Evolutionary conservation across 2,797 vertebrate genomes (phyloP).

Genomic region (Gallirallus australis): DNA sequence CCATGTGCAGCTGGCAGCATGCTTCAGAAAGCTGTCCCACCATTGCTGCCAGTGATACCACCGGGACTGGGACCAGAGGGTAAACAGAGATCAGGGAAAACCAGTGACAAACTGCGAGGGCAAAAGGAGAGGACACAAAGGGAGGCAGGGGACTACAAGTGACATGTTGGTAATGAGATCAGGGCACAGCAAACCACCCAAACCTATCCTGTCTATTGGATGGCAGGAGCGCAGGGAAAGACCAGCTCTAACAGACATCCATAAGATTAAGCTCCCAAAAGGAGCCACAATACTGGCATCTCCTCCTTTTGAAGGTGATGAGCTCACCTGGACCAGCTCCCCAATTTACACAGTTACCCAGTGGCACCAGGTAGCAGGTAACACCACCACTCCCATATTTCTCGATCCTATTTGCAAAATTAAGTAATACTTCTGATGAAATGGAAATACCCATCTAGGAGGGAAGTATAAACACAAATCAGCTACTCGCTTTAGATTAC

Average conservation of each 20-base stretch:
- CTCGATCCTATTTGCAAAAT: not conserved
- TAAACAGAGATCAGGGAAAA: not conserved
- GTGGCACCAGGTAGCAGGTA: not conserved
- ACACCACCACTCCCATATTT: not conserved
- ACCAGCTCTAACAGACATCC: not conserved
- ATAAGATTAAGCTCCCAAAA: not conserved
- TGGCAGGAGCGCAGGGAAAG: not conserved
- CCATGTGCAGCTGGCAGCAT: not conserved
- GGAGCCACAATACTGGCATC: not conserved
- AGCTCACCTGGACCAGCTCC: not conserved
- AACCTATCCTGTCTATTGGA: not conserved
- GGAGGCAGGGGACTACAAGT: not conserved
- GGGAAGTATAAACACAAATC: not conserved
- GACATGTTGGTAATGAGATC: fast-evolving
- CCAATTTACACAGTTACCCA: not conserved
- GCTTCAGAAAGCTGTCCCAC: not conserved
- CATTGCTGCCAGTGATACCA: fast-evolving
- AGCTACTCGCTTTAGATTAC: not conserved
- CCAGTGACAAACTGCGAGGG: fast-evolving
- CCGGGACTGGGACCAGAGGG: too few relatives aligned
- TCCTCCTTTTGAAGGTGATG: not conserved
- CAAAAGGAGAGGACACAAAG: not conserved
- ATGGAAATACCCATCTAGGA: not conserved
- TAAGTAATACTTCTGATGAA: not conserved
- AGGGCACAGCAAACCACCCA: not conserved